These are phyloP conservation scores for Salpingus planirostris DNA, from an alignment of 2,888 invertebrate species.

Conservation along the genomic window DNA sequence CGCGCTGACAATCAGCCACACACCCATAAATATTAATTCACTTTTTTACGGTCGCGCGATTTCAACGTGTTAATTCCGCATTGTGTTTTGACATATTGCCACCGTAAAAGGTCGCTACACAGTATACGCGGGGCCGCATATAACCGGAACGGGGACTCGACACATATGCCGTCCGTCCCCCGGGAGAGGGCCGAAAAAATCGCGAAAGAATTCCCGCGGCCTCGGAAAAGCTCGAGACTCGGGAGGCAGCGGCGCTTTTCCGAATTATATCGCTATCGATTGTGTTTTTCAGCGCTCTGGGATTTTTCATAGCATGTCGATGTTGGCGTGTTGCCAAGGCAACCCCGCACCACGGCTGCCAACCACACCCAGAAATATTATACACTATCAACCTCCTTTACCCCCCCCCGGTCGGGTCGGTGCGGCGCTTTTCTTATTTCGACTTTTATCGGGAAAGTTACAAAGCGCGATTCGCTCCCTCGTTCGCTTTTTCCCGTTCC, in stretches of 20 bases:
- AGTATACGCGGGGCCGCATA: slow-evolving; percentile 3
- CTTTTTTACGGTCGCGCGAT: slow-evolving; percentile 29
- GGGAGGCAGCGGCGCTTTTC: slow-evolving; percentile 6
- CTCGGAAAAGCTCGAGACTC: too few relatives aligned
- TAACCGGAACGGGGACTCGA: not conserved
- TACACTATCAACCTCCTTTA: slow-evolving; percentile 22
- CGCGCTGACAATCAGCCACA: slow-evolving; percentile 23
- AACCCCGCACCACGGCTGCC: slow-evolving; percentile 35
- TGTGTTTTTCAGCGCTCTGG: slow-evolving; percentile 33
- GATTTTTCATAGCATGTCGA: slow-evolving; percentile 39
- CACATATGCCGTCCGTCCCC: not conserved
- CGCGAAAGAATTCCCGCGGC: too few relatives aligned
- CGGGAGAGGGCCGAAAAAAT: not conserved
- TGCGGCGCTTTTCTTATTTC: slow-evolving; percentile 2
- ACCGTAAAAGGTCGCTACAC: slow-evolving; percentile 16
- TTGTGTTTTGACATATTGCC: slow-evolving; percentile 30
- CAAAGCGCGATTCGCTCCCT: not conserved
- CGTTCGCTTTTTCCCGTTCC: not conserved
- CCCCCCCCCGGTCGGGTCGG: slow-evolving; percentile 1
- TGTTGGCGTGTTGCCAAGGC: slow-evolving; percentile 35
- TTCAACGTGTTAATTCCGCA: slow-evolving; percentile 33
- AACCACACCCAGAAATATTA: slow-evolving; percentile 30
- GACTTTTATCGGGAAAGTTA: slow-evolving; percentile 8
- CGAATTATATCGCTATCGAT: slow-evolving; percentile 35
- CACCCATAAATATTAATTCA: slow-evolving; percentile 35